These are phyloP conservation scores for Lottia gigantea DNA, from an alignment of 2,888 invertebrate genomes.

Conservation along the genomic window DNA sequence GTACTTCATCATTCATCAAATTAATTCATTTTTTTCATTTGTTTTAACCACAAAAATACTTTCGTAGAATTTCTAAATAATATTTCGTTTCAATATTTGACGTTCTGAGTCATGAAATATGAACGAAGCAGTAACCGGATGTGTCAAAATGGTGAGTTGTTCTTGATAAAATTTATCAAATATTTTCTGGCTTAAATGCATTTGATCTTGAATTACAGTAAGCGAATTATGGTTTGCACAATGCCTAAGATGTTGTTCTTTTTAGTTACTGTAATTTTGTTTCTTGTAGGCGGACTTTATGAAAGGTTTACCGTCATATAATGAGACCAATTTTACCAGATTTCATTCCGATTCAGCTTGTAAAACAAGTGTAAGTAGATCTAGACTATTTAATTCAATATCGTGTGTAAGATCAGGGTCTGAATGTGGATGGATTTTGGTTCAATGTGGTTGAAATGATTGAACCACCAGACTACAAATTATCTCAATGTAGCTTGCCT, in stretches of 20 bases:
- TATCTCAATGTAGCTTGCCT: too few species aligned
- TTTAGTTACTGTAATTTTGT: slow-evolving; percentile 13
- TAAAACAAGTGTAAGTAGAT: slow-evolving; percentile 61
- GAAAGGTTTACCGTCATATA: slow-evolving; percentile 89
- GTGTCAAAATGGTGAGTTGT: slow-evolving; percentile 15
- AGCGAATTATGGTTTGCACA: background rate
- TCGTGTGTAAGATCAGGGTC: too few species aligned
- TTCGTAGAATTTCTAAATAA: background rate
- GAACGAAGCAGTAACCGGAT: background rate
- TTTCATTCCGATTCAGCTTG: slow-evolving; percentile 81
- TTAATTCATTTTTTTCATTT: too few species aligned
- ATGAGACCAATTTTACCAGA: slow-evolving; percentile 90
- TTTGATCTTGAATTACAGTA: background rate
- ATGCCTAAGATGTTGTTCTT: too few species aligned
- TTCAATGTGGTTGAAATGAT: too few species aligned
- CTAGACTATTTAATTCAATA: background rate
- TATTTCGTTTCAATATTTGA: background rate
- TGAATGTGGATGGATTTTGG: too few species aligned
- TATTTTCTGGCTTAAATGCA: background rate
- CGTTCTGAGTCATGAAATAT: too few species aligned
- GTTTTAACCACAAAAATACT: too few species aligned
- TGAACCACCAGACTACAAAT: too few species aligned
- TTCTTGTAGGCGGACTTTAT: slow-evolving; percentile 79
- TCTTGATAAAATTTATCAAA: background rate
- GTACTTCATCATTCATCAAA: too few species aligned